Evolutionary conservation across 2,113 vertebrate genomes (phyloP).

Genomic region (Polyodon spathula): DNA sequence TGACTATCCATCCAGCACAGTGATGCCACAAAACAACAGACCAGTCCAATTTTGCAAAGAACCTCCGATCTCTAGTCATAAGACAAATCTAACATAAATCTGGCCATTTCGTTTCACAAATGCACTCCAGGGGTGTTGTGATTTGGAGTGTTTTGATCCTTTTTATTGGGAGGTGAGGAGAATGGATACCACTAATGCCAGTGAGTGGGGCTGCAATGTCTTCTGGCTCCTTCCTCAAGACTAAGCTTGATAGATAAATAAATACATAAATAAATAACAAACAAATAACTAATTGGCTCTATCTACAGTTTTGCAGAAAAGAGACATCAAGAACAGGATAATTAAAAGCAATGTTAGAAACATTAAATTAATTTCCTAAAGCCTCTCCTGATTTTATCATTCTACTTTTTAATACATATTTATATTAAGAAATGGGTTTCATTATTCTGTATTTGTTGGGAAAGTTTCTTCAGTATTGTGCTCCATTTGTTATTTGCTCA

Average conservation of each 20-base stretch:
- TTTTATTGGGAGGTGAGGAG: constrained; percentile 1
- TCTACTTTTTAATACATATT: no score
- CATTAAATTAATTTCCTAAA: no score
- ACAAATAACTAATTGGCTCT: background rate
- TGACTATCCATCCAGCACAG: constrained; percentile 30
- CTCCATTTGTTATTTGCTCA: no score
- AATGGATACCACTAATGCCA: background rate
- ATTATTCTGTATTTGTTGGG: no score
- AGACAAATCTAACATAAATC: constrained; percentile 23
- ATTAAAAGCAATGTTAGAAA: no score
- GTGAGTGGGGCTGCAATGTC: background rate
- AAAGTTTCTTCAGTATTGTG: no score
- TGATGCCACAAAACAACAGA: constrained; percentile 25
- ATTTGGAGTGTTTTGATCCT: constrained; percentile 6
- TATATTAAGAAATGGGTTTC: no score
- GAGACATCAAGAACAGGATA: no score
- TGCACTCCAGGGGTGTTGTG: constrained; percentile 1
- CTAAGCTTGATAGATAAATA: background rate
- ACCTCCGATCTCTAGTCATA: constrained; percentile 11
- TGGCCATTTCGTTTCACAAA: constrained; percentile 3
- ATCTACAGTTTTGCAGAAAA: no score
- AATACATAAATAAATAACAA: background rate
- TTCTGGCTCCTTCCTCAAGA: background rate
- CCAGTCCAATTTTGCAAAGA: constrained; percentile 15
- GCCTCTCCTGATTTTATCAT: no score